Base-by-base conservation (phyloP, 92 coral and sea anemone species). In the Chrysogorgia sp. region DNA sequence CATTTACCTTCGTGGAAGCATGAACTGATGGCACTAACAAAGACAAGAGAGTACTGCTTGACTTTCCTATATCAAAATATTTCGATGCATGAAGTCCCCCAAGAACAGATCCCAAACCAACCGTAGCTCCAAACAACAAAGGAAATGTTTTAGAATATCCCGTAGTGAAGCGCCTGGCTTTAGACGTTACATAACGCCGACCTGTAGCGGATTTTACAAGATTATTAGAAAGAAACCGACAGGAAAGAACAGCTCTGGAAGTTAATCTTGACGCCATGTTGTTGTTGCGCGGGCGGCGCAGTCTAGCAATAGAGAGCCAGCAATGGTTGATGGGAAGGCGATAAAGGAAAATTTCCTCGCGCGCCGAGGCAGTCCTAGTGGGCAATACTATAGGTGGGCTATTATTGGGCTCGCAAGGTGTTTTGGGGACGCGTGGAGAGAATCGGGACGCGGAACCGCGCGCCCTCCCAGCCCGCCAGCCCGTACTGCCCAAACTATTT, bases 81-180 rank as follows among this genome's bases (percentile, higher is more conserved):
- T 40, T 67, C 26, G 32, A 32, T 14, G 50, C 50, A 43, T 67
- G 40, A 67, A 67, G 55, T 19, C 74, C 90, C 32, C 86, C 86
- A 34, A 87, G 68, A 23, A 86, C 56, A 20, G 90, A 90, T 10
- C 82, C 88, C 7, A 82, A 49, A 0, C 87, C 93, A 3, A 92
- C 81, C n/a, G 96, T 76, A 4, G 97, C 97, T 15, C 96, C 97
- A 21, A 88, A 74, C 49, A 91, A 48, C 34, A 93, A 68, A n/a
- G 96, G 96, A 17, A 90, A 89, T n/a, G 90, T 67, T 47, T n/a
- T 47, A 17, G 56, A 40, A 20, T 55, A 40, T 67, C 50, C 28
- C 23, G 34, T 67, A 67, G 74, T 7, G 30, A 40, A 67, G 26
- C 57, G 32, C 23, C 56, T 67, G 6, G 74, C 17, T 67, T 43